Base-by-base conservation (phyloP, 2,113 vertebrate species). In the Salvelinus sp. region DNA sequence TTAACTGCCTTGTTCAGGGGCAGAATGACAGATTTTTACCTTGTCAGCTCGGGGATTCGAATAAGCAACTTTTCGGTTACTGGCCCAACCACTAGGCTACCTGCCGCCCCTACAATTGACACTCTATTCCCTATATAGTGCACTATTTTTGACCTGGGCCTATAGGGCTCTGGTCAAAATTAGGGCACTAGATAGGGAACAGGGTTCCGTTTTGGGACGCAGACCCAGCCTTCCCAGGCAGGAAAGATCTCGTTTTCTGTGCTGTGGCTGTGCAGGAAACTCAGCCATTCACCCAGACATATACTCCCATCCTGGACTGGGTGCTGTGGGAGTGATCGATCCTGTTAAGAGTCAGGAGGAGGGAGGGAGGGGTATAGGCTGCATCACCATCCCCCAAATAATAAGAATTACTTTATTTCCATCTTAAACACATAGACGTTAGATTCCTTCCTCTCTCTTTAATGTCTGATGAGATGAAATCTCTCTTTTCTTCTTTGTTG, bases 251-350 rank as follows among this genome's bases (percentile, higher is more conserved):
- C 73, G 74, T 87, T 92, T 92, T 92, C 89, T 88, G 76, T 86
- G 75, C 85, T 80, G 75, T 82, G 84, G 80, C 81, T 86, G 75
- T 82, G 86, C 91, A 93, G 92, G 92, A 92, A 93, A 87, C 86
- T 28, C 50, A 87, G 87, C 83, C 87, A 90, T 90, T 93, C 90
- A 89, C 86, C 80, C 72, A 77, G 82, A 82, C 81, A 91, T 90
- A 91, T 93, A 93, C 93, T 94, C 93, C 93, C 93, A 94, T 93
- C 93, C 93, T 93, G 93, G 89, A 88, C 84, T 83, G 84, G 38
- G 38, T 9, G 7, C 6, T 38, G 38, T 84, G 85, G 91, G 90
- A 91, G 91, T 90, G 71, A 86, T 72, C n/a, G n/a, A n/a, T 64
- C 79, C 73, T 72, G 76, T 80, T 83, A 76, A 83, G 78, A 88